Evolutionary conservation across 2,888 invertebrate genomes (phyloP), one percentile per base, ranked within the genome.

Genomic region (Cryptocheilus praepositus): DNA sequence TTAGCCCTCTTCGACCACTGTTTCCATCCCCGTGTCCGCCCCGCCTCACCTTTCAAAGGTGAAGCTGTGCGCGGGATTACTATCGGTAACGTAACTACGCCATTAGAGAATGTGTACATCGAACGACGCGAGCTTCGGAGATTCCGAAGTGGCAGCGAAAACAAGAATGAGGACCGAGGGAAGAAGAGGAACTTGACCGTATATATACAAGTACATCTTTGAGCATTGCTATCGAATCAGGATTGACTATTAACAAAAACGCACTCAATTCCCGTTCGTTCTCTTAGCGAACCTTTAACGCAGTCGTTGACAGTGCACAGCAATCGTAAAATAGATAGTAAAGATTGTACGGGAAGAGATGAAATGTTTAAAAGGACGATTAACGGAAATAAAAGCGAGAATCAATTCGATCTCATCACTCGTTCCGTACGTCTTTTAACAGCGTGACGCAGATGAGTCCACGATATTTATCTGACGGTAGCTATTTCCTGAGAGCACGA

Each of bases 1-100:
- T 86, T 83, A 83, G 81, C 81, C 79, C 65, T 2, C 28, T 18
- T 19, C 36, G 28, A n/a, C 55, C 36, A n/a, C 28, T 18, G 36
- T 36, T 18, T 49, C 49, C 49, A 18, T 49, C 53, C 19, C 53
- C 21, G 21, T 19, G 36, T 63, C 64, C 59, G 61, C 64, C 61
- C 61, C 58, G 69, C 19, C 51, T 62, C 51, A 57, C 57, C 71
- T 64, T 69, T 67, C 66, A 51, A 25, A 51, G 19, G 49, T 8
- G 55, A 16, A 45, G 18, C 58, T 51, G 36, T 11, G 36, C 62
- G 59, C 70, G 46, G 61, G 58, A 77, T 77, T 60, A 64, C 46
- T 36, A 11, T 43, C 66, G 51, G 61, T 67, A 70, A 76, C 67
- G 54, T 58, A 53, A 70, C 74, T 62, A 52, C 53, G 67, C 53